These are phyloP conservation scores for Drosophila yakuba DNA, from an alignment of 1,140 invertebrate species.

Conservation along the genomic window DNA sequence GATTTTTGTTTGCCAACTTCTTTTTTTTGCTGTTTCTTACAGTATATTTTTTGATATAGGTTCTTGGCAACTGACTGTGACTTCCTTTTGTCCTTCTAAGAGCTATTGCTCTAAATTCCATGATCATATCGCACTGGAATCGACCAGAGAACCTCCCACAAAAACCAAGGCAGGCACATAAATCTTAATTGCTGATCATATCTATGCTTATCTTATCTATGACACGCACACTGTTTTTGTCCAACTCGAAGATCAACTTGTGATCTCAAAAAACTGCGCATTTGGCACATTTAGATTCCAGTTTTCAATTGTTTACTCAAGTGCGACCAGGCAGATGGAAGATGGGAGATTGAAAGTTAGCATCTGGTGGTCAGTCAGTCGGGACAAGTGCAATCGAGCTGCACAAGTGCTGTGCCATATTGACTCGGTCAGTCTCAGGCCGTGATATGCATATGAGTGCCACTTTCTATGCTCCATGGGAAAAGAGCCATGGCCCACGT, in stretches of 20 bases:
- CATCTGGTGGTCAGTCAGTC: conserved; percentile 43
- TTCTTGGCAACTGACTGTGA: not conserved
- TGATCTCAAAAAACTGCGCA: conserved; percentile 9
- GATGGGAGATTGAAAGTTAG: conserved; percentile 48
- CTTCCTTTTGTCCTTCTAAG: conserved; percentile 13
- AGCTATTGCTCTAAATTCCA: conserved; percentile 27
- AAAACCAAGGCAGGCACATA: conserved; percentile 52
- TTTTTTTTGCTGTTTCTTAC: too few species aligned
- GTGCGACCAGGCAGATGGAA: conserved; percentile 31
- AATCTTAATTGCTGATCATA: conserved; percentile 70
- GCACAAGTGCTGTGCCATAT: conserved; percentile 27
- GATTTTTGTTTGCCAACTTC: too few species aligned
- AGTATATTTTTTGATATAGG: not conserved
- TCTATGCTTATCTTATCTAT: conserved; percentile 1
- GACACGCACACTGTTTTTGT: conserved; percentile 44
- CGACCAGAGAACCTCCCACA: conserved; percentile 45
- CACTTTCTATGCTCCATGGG: conserved; percentile 65
- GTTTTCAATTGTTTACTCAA: conserved; percentile 59
- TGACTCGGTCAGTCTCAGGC: conserved; percentile 23
- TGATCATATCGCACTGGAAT: conserved; percentile 53
- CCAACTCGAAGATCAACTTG: conserved; percentile 28
- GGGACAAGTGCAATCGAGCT: conserved; percentile 52
- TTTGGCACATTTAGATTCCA: conserved; percentile 42
- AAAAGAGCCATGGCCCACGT: conserved; percentile 47
- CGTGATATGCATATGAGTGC: conserved; percentile 60